Base-by-base conservation (phyloP, 2,888 invertebrate species). In the Belgica antarctica region DNA sequence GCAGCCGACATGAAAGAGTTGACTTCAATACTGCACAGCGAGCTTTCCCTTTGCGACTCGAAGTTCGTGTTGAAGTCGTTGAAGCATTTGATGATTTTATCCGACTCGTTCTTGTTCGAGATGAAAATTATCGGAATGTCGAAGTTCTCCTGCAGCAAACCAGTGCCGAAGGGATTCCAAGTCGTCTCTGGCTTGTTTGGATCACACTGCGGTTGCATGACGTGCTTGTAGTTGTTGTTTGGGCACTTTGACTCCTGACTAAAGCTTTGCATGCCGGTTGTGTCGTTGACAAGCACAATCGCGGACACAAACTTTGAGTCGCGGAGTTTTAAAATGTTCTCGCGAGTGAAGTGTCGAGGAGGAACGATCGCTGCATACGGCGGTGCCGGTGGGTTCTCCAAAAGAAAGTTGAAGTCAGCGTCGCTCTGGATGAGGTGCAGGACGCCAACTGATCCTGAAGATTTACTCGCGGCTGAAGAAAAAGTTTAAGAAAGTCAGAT, bases 1-100 rank as follows among this genome's bases (percentile, higher is more conserved):
- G 96, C 92, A 1, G 92, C 95, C 79, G 86, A 89, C 96, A 97
- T 97, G 75, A 92, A 91, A 0, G 91, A 86, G 73, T 86, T 86
- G 74, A 97, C 82, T 79, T 96, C 89, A 1, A 94, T 81, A n/a
- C 95, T 89, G 78, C 97, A 96, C 41, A 96, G 80, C 1, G 95
- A 89, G 73, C 88, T 82, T 17, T 84, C 80, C 7, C 79, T 78
- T 75, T 91, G 91, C 63, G 82, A 83, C 2, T 83, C 81, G 74
- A 82, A 83, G 72, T 89, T 84, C 68, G 86, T 82, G 78, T 96
- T 96, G 76, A 88, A 90, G 79, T 83, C 84, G 31, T 82, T 75
- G 76, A 84, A 87, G 74, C 89, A 89, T 28, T 84, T 77, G 72
- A 81, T 80, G 22, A 92, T 83, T 75, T 85, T 84, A 0, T 77